Percentiles rank a stretch among this genome's conserved stretches.
Evolutionary conservation across 2,888 invertebrate species (phyloP).

Genomic region (Helicoverpa assulta): DNA sequence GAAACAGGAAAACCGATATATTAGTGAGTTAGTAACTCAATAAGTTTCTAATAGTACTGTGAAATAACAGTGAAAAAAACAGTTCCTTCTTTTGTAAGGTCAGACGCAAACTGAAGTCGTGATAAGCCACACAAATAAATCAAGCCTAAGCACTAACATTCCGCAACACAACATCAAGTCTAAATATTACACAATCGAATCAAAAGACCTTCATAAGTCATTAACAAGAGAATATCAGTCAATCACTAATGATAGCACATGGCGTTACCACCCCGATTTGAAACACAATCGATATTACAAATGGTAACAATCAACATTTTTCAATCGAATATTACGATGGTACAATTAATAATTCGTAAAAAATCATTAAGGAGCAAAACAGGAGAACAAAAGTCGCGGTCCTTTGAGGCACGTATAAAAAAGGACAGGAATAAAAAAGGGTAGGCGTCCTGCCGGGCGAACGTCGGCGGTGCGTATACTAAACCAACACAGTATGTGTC

Average conservation of each 20-base stretch:
- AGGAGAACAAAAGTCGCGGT: slow-evolving; percentile 89
- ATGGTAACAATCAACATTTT: slow-evolving; percentile 83
- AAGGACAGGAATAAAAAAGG: slow-evolving; percentile 74
- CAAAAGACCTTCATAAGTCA: slow-evolving; percentile 52
- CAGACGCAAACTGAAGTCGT: slow-evolving; percentile 27
- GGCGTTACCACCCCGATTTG: slow-evolving; percentile 64
- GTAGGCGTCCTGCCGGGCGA: slow-evolving; percentile 80
- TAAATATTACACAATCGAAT: slow-evolving; percentile 47
- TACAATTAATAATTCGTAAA: slow-evolving; percentile 90
- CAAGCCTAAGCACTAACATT: slow-evolving; percentile 23
- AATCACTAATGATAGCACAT: slow-evolving; percentile 63
- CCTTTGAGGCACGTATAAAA: slow-evolving; percentile 85
- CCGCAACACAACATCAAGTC: slow-evolving; percentile 19
- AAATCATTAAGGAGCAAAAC: slow-evolving; percentile 89
- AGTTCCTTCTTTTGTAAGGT: slow-evolving; percentile 20
- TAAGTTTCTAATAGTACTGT: background rate
- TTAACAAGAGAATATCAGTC: slow-evolving; percentile 59
- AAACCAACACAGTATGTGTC: slow-evolving; percentile 87
- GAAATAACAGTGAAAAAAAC: background rate
- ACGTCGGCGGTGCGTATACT: slow-evolving; percentile 72
- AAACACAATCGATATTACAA: slow-evolving; percentile 72
- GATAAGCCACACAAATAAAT: slow-evolving; percentile 31
- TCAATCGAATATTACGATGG: slow-evolving; percentile 85
- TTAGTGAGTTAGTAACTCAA: background rate
- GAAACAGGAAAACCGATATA: background rate